Evolutionary conservation across 1,140 invertebrate species (phyloP).

Genomic region (Sweltsa coloradensis): DNA sequence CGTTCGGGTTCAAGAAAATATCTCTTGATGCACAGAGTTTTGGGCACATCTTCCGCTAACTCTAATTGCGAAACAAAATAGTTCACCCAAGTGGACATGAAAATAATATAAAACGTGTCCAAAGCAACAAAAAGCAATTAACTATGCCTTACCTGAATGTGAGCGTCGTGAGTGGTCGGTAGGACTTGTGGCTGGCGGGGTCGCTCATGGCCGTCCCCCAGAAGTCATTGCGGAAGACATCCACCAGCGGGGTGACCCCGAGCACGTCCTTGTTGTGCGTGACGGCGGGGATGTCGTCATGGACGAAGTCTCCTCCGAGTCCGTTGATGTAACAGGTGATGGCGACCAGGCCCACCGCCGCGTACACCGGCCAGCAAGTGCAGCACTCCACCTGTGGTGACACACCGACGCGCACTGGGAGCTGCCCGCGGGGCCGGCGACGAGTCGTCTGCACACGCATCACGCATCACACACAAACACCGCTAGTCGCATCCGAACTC

Average conservation of each 20-base stretch:
- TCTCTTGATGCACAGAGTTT: too few species aligned
- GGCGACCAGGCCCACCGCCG: conserved; percentile 48
- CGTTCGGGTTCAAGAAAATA: too few species aligned
- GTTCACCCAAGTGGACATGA: too few species aligned
- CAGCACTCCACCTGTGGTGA: too few species aligned
- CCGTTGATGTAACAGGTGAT: conserved; percentile 63
- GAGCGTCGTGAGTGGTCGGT: conserved; percentile 67
- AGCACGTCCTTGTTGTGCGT: conserved; percentile 73
- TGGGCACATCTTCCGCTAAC: too few species aligned
- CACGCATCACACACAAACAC: too few species aligned
- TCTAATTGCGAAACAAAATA: too few species aligned
- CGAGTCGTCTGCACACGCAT: too few species aligned
- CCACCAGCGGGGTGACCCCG: conserved; percentile 45
- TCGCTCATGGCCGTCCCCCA: conserved; percentile 86
- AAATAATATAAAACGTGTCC: too few species aligned
- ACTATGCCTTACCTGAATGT: conserved; percentile 57
- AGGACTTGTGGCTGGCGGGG: conserved; percentile 70
- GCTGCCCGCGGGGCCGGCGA: too few species aligned
- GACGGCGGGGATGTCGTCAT: conserved; percentile 83
- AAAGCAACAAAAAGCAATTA: not conserved
- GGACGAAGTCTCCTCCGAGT: conserved; percentile 73
- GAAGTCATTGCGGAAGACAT: conserved; percentile 74
- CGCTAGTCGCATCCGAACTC: too few species aligned
- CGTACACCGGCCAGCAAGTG: conserved; percentile 34
- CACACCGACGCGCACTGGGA: too few species aligned